phyloP scores from a whole-genome alignment of 1,140 invertebrate species.

The Steinernema khuongi region DNA sequence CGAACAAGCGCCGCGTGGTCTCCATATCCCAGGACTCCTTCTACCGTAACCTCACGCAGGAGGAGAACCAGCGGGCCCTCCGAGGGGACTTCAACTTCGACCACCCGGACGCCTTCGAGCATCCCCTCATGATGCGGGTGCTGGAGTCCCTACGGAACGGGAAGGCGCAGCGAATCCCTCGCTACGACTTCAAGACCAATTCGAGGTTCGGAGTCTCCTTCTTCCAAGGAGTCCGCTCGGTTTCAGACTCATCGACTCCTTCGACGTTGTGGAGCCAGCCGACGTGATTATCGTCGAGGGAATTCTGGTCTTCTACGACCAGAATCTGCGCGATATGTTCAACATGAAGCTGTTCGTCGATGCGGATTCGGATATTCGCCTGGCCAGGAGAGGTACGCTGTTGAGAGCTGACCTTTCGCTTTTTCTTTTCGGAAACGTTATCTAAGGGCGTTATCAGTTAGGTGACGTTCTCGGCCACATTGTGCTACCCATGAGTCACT shows the following conservation, averaged over 20 bases:
- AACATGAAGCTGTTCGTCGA: slow-evolving; percentile 99
- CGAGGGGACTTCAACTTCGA: slow-evolving; percentile 94
- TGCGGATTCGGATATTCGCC: slow-evolving; percentile 90
- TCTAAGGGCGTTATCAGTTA: too few species aligned
- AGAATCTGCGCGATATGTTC: slow-evolving; percentile 82
- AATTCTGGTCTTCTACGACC: slow-evolving; percentile 94
- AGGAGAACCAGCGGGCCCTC: slow-evolving; percentile 76
- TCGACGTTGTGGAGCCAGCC: slow-evolving; percentile 74
- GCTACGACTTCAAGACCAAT: slow-evolving; percentile 82
- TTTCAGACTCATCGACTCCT: not conserved
- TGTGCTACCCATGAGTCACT: too few species aligned
- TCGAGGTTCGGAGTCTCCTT: too few species aligned
- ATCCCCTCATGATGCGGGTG: slow-evolving; percentile 73
- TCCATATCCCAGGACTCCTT: slow-evolving; percentile 93
- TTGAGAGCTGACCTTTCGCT: too few species aligned
- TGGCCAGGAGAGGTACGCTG: slow-evolving; percentile 88
- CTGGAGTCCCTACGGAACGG: slow-evolving; percentile 75
- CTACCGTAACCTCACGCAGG: slow-evolving; percentile 76
- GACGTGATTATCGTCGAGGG: slow-evolving; percentile 97
- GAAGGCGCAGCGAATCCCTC: slow-evolving; percentile 76
- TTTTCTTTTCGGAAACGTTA: slow-evolving; percentile 24
- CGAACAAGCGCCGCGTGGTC: slow-evolving; percentile 65
- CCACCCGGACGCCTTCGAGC: slow-evolving; percentile 84
- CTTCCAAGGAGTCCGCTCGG: too few species aligned
- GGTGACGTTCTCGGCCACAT: too few species aligned